phyloP scores from a whole-genome alignment of 30 jellyfish, hydroid and myxozoan species.

The Aurelia sp. region DNA sequence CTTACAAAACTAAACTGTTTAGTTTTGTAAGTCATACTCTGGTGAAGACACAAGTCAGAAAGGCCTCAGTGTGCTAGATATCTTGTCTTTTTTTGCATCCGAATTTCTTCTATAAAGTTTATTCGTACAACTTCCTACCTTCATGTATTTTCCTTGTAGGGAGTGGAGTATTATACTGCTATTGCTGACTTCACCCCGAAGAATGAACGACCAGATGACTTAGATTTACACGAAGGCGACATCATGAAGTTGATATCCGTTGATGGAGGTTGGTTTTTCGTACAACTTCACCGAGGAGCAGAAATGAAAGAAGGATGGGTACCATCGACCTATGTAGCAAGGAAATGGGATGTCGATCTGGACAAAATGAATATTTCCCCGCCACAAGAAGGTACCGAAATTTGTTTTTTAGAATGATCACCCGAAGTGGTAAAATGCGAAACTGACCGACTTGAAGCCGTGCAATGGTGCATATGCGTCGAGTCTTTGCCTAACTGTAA shows the following conservation, averaged over 20 bases:
- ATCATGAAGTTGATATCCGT: constrained; percentile 85
- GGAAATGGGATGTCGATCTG: constrained; percentile 70
- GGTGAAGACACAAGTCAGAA: too few relatives aligned
- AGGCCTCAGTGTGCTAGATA: too few relatives aligned
- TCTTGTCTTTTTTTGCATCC: too few relatives aligned
- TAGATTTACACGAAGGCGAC: constrained; percentile 79
- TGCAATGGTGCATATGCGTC: too few relatives aligned
- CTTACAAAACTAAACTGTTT: too few relatives aligned
- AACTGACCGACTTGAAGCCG: too few relatives aligned
- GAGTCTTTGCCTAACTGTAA: too few relatives aligned
- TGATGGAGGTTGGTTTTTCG: constrained; percentile 95
- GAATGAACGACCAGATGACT: constrained; percentile 55
- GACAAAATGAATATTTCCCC: constrained; percentile 40
- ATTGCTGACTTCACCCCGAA: constrained; percentile 82
- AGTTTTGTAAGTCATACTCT: too few relatives aligned
- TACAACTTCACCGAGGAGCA: constrained; percentile 67
- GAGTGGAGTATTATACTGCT: constrained; percentile 71
- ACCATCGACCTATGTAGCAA: constrained; percentile 85
- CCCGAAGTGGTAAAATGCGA: background rate
- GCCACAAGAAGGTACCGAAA: constrained; percentile 21
- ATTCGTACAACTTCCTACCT: too few relatives aligned
- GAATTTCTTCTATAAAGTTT: too few relatives aligned
- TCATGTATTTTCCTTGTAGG: constrained; percentile 26
- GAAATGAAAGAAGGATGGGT: constrained; percentile 95
- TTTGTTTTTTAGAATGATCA: background rate